Percentiles rank a stretch among this genome's conserved stretches.
Conservation (phyloP, 2,113 vertebrate genomes). For the Tenebrosternarchus preto region DNA sequence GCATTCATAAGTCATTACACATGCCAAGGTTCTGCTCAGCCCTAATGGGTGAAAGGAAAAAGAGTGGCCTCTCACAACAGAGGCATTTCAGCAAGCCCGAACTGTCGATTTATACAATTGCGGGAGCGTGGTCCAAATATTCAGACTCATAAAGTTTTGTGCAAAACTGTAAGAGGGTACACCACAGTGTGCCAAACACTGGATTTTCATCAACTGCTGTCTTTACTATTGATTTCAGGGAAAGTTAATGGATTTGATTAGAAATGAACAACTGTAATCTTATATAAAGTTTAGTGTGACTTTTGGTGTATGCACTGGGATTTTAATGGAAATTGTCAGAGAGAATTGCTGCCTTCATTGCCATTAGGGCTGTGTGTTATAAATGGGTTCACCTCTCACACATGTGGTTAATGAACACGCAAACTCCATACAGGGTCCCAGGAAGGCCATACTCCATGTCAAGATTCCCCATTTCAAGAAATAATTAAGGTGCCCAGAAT, state of each 20-base stretch:
- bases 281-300: background rate
- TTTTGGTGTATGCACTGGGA: background rate
- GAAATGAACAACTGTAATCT: constrained; percentile 20
- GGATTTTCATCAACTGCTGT: constrained; percentile 35
- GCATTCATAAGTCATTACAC: constrained; percentile 84
- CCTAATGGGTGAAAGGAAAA: constrained; percentile 70
- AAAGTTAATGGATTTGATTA: constrained; percentile 45
- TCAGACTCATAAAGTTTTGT: constrained; percentile 48
- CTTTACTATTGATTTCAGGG: constrained; percentile 31
- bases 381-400: constrained; percentile 28
- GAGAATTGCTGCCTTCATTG: background rate
- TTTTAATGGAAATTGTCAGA: background rate
- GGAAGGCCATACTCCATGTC: background rate
- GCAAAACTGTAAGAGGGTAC: constrained; percentile 39
- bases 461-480: constrained; percentile 33
- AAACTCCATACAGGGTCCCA: background rate
- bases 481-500: constrained; percentile 32
- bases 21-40: constrained; percentile 83
- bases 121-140: constrained; percentile 61
- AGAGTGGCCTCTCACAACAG: constrained; percentile 65
- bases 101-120: constrained; percentile 45
- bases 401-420: constrained; percentile 1
- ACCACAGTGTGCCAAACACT: constrained; percentile 27
- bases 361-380: constrained; percentile 6
- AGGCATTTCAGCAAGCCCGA: constrained; percentile 49